Evolutionary conservation across 2,888 invertebrate species (phyloP).

Genomic region (Volucella bombylans): DNA sequence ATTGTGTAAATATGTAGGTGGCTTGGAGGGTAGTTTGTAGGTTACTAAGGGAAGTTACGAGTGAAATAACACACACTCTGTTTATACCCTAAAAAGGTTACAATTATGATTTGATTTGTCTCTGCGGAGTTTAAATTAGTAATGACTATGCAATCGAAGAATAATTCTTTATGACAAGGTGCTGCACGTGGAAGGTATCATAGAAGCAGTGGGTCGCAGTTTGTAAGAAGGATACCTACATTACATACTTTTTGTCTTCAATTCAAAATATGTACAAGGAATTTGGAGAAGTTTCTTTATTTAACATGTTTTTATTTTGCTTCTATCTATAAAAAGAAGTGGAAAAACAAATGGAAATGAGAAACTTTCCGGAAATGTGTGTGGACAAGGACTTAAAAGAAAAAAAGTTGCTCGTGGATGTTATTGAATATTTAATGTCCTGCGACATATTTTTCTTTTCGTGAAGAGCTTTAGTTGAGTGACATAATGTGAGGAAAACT

Average conservation of each 20-base stretch:
- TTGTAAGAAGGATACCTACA: no score
- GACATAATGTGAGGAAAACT: neutral
- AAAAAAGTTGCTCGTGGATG: neutral
- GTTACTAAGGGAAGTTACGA: slow-evolving; percentile 14
- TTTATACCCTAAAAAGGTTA: no score
- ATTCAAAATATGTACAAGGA: slow-evolving; percentile 4
- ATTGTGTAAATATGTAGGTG: neutral
- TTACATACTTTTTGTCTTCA: neutral
- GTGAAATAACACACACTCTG: neutral
- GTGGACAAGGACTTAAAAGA: neutral
- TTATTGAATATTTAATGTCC: slow-evolving; percentile 3
- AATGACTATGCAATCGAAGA: no score
- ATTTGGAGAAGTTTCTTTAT: slow-evolving; percentile 12
- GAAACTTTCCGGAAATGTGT: neutral
- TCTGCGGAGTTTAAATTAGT: no score
- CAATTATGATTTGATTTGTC: no score
- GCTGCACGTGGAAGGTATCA: no score
- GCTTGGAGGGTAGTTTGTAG: neutral
- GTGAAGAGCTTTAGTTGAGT: neutral
- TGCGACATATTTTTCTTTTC: neutral
- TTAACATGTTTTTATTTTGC: slow-evolving; percentile 9
- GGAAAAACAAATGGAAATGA: neutral
- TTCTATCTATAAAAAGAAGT: neutral
- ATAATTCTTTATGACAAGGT: no score
- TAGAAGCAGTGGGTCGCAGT: no score